A percentile compares a stretch with the other conserved stretches of the same genome.
Evolutionary conservation across 2,113 vertebrate species (phyloP).

Genomic region (Amblyopsis rosae): DNA sequence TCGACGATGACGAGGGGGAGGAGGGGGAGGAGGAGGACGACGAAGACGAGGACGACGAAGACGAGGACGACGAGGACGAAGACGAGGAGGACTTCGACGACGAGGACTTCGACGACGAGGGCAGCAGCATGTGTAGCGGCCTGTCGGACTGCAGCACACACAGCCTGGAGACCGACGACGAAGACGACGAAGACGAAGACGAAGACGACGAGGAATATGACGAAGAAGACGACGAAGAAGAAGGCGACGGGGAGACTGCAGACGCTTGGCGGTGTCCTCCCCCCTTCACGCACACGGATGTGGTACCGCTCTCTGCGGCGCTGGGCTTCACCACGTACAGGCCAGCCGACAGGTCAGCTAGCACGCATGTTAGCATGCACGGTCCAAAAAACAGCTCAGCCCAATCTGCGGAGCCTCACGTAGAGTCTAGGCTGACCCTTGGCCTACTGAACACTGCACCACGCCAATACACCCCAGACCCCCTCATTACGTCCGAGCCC

Average conservation of each 20-base stretch:
- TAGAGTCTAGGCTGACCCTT: constrained; percentile 51
- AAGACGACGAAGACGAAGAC: constrained; percentile 83
- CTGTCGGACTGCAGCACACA: constrained; percentile 93
- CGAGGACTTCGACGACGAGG: constrained; percentile 80
- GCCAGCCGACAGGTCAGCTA: constrained; percentile 78
- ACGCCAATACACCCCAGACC: constrained; percentile 69
- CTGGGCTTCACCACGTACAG: constrained; percentile 84
- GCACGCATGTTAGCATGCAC: constrained; percentile 78
- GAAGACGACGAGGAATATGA: constrained; percentile 83
- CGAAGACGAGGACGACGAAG: constrained; percentile 57
- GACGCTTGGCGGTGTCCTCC: constrained; percentile 80
- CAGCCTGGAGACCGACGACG: constrained; percentile 88
- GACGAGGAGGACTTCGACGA: constrained; percentile 71
- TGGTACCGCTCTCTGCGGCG: constrained; percentile 85
- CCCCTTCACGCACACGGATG: constrained; percentile 65
- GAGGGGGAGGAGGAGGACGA: constrained; percentile 58
- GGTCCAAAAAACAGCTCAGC: constrained; percentile 80
- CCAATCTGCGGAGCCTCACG: constrained; percentile 29
- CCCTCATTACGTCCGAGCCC: constrained; percentile 79
- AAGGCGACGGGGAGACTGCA: constrained; percentile 81
- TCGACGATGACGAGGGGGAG: constrained; percentile 78
- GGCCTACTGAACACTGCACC: constrained; percentile 77
- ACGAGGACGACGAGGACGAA: constrained; percentile 72
- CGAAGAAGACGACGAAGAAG: constrained; percentile 66
- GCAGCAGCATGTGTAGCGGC: constrained; percentile 91